Evolutionary conservation across 2,888 invertebrate genomes (phyloP).

Genomic region (Dolichopus griseipennis): DNA sequence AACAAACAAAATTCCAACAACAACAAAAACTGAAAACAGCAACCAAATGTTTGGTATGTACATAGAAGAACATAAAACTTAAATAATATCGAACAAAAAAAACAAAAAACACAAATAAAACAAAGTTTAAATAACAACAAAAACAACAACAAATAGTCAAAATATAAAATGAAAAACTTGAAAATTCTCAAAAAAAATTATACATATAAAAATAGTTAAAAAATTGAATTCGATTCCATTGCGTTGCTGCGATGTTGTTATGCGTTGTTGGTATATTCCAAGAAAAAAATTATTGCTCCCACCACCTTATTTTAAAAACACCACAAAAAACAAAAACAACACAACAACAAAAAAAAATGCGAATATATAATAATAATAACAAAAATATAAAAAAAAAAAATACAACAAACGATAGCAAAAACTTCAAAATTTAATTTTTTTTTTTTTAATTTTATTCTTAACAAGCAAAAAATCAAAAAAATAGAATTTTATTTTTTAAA

Average conservation of each 20-base stretch:
- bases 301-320: slow-evolving; percentile 14
- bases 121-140: too few relatives aligned
- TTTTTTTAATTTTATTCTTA: slow-evolving; percentile 11
- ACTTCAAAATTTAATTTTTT: not conserved
- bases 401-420: not conserved
- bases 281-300: slow-evolving; percentile 20
- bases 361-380: not conserved
- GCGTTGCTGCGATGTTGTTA: slow-evolving; percentile 20
- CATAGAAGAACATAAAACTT: too few relatives aligned
- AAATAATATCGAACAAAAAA: too few relatives aligned
- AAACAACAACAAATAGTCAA: too few relatives aligned
- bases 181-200: too few relatives aligned
- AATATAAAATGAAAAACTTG: too few relatives aligned
- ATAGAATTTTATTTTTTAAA: not conserved
- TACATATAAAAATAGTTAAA: too few relatives aligned
- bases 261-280: slow-evolving; percentile 19
- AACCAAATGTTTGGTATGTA: too few relatives aligned
- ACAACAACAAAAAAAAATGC: not conserved
- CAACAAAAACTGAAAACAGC: not conserved
- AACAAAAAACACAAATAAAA: too few relatives aligned
- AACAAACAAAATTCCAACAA: too few relatives aligned
- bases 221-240: slow-evolving; percentile 12
- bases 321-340: not conserved
- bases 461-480: slow-evolving; percentile 13
- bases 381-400: not conserved